Base-by-base conservation (phyloP, 2,797 vertebrate genomes). In the Gila robusta region DNA sequence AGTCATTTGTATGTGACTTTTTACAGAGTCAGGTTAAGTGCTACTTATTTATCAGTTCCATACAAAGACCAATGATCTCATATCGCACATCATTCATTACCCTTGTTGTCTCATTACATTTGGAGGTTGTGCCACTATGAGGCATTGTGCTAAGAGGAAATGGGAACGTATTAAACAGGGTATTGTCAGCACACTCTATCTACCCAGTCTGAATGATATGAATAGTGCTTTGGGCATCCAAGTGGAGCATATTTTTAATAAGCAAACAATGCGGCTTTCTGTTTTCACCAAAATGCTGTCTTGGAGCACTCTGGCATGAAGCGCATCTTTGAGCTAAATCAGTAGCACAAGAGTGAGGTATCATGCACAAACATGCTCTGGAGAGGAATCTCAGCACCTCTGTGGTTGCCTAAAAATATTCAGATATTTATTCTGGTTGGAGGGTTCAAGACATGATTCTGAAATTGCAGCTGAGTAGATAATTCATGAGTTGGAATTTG, bases 101-200 rank as follows among this genome's bases (percentile, higher is more conserved):
- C 37, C 79, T 82, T 37, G 49, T 67, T 85, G 70, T 83, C 80
- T 79, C 84, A 85, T 88, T 49, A 66, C 74, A 59, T 85, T 72
- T 80, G 84, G 74, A 85, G 86, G 76, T 41, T 28, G 52, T 44
- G 66, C 56, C 49, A 72, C 82, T 62, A 82, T 86, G 81, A 83
- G 69, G 78, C 85, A 88, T 85, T 80, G 86, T 64, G 14, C 39
- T 44, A 32, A 62, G 78, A 82, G 83, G 78, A 87, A 89, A 89
- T 82, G 80, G 12, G 35, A 44, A 14, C 6, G 70, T 71, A 47
- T 77, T 77, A 79, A 82, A 82, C 52, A 69, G 66, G 66, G 64
- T 62, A 62, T 62, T 41, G 54, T 87, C 84, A 79, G 81, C 74
- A 69, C 52, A 69, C 74, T 80, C 69, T 28, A 73, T 85, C 84